Conservation (phyloP, 2,888 invertebrate species). For the Oscheius sp. region DNA sequence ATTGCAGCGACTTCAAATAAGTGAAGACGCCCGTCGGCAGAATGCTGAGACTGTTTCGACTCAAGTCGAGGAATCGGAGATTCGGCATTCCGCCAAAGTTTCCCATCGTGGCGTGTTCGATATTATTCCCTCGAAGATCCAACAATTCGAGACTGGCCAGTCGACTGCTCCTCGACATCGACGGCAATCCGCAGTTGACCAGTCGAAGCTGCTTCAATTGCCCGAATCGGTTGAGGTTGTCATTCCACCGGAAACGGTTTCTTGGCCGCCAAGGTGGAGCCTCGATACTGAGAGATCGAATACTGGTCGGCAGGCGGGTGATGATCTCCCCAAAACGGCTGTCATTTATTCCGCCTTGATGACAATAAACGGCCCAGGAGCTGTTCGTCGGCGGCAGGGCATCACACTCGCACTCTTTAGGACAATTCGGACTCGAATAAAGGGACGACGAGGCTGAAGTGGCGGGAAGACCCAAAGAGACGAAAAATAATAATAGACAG, state of each 20-base stretch:
- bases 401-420: constrained; percentile 65
- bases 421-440: constrained; percentile 43
- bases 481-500: constrained; percentile 18
- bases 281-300: constrained; percentile 71
- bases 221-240: constrained; percentile 69
- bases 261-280: constrained; percentile 55
- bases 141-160: constrained; percentile 64
- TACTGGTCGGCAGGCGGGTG: constrained; percentile 56
- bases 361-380: constrained; percentile 61
- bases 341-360: constrained; percentile 64
- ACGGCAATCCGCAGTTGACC: constrained; percentile 64
- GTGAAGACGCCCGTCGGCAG: constrained; percentile 75
- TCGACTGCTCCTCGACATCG: constrained; percentile 65
- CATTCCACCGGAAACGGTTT: constrained; percentile 68
- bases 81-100: constrained; percentile 73
- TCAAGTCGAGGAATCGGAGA: constrained; percentile 78
- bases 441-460: constrained; percentile 2
- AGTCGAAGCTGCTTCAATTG: constrained; percentile 65
- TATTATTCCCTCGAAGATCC: constrained; percentile 60
- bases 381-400: constrained; percentile 40
- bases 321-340: constrained; percentile 62
- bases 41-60: constrained; percentile 76
- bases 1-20: constrained; percentile 56
- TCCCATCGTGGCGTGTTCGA: constrained; percentile 64
- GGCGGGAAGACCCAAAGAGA: neutral